Base-by-base conservation (phyloP, 2,888 invertebrate genomes). In the Drosophila pegasa region DNA sequence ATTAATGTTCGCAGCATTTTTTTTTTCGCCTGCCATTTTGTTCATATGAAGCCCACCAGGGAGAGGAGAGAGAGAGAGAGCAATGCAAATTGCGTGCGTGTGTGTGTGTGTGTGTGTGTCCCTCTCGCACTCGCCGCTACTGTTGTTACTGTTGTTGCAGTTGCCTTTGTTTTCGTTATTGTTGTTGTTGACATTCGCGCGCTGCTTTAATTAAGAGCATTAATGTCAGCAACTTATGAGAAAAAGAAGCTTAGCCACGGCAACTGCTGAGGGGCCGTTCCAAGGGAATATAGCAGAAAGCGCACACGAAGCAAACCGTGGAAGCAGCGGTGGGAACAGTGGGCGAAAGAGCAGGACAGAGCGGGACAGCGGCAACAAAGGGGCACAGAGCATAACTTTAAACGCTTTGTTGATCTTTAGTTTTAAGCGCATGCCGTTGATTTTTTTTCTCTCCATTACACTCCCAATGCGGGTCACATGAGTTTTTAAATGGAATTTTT, bases 171-270 rank as follows among this genome's bases (percentile, higher is more conserved):
- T 52, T 25, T 33, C 60, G 50, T 56, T 69, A 25, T 72, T 66
- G 43, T 69, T 71, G 67, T 59, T 78, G 73, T 71, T 82, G 70
- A 71, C 78, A 78, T 75, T 81, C 81, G 75, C 75, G 64, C 64
- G 56, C 63, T 84, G 69, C 88, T 74, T 86, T 87, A 86, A 86
- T 86, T 86, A 86, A 87, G 83, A 83, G 88, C 88, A 86, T 86
- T 86, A 86, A 86, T 83, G 88, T 79, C 85, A 81, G 50, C 69
- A 79, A 81, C 88, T 86, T 86, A 81, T 78, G 81, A 70, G 79
- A 57, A 65, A 62, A 52, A 57, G 66, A 45, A 62, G 56, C 60
- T 58, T 38, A 47, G 38, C 33, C 57, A 41, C 35, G 63, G 35
- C 8, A 50, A 33, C 33, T 22, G 10, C 50, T 6, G n/a, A 20